Evolutionary conservation across 1,140 invertebrate species (phyloP).

Genomic region (Hyphantria cunea): DNA sequence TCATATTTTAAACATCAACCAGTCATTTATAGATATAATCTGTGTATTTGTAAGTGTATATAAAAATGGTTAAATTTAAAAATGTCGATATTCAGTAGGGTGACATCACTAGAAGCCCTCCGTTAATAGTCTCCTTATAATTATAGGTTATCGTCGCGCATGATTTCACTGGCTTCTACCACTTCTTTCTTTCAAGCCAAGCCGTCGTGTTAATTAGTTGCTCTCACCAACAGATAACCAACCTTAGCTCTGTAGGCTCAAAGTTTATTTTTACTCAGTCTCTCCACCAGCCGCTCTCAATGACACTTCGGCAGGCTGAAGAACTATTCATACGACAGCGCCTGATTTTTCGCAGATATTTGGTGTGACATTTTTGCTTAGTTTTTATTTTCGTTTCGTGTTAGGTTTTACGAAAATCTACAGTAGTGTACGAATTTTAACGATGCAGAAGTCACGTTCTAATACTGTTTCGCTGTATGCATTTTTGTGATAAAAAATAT

Average conservation of each 20-base stretch:
- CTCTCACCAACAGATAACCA: slow-evolving; percentile 3
- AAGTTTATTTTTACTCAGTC: slow-evolving; percentile 11
- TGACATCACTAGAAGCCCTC: slow-evolving; percentile 40
- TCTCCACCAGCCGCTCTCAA: slow-evolving; percentile 22
- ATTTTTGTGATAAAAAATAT: neutral
- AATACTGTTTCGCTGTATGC: too few relatives aligned
- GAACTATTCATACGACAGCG: slow-evolving; percentile 36
- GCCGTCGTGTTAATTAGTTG: slow-evolving; percentile 39
- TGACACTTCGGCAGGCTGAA: slow-evolving; percentile 35
- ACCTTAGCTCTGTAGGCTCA: slow-evolving; percentile 11
- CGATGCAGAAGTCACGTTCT: slow-evolving; percentile 23
- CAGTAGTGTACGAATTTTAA: slow-evolving; percentile 3
- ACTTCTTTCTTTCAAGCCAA: slow-evolving; percentile 33
- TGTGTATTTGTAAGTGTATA: too few relatives aligned
- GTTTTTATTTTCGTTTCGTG: slow-evolving; percentile 17
- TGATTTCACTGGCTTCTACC: slow-evolving; percentile 46
- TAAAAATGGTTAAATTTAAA: neutral
- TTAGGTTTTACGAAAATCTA: slow-evolving; percentile 6
- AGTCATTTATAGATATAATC: too few relatives aligned
- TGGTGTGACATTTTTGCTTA: slow-evolving; percentile 16
- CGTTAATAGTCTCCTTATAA: slow-evolving; percentile 41
- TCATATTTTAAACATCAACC: too few relatives aligned
- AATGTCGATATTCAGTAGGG: slow-evolving; percentile 21
- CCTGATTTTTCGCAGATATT: slow-evolving; percentile 32
- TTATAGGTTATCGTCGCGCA: slow-evolving; percentile 48